These are phyloP conservation scores for Eumacrocentrus americanus DNA, from an alignment of 2,888 invertebrate genomes.

Conservation along the genomic window DNA sequence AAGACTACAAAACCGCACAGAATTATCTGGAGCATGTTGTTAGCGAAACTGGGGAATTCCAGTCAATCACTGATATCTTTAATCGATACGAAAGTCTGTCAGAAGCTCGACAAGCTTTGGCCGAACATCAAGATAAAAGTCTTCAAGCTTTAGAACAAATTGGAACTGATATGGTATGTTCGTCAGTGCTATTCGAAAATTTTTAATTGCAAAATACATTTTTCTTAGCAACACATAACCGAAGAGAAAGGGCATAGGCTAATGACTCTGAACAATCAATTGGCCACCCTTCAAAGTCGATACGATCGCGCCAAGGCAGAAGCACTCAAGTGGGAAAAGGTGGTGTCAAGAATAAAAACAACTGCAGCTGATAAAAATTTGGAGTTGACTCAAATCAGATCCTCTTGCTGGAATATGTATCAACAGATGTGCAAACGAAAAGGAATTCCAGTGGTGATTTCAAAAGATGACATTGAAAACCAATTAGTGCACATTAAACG, in stretches of 20 bases:
- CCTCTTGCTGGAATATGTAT: conserved; percentile 70
- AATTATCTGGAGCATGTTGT: conserved; percentile 68
- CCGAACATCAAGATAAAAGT: conserved; percentile 66
- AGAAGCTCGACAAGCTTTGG: conserved; percentile 66
- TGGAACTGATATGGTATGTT: conserved; percentile 64
- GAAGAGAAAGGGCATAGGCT: conserved; percentile 69
- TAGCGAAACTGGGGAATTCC: conserved; percentile 64
- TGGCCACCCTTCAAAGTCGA: conserved; percentile 68
- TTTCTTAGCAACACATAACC: conserved; percentile 59
- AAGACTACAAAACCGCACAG: conserved; percentile 68
- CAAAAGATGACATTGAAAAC: conserved; percentile 66
- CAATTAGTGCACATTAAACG: conserved; percentile 70
- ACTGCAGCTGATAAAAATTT: conserved; percentile 65
- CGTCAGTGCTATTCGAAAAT: neutral
- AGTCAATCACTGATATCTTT: conserved; percentile 68
- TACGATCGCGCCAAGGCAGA: conserved; percentile 68
- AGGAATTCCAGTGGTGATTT: conserved; percentile 57
- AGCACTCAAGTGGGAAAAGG: conserved; percentile 69
- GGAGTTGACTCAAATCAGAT: conserved; percentile 66
- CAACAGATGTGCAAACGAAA: conserved; percentile 69
- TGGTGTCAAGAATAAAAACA: conserved; percentile 67
- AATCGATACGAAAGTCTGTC: conserved; percentile 70
- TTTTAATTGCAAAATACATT: too few relatives aligned
- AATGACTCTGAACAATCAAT: conserved; percentile 70
- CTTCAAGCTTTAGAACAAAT: conserved; percentile 67